These are phyloP conservation scores for Sceloporus undulatus DNA, from an alignment of 2,113 vertebrate genomes.

Conservation along the genomic window DNA sequence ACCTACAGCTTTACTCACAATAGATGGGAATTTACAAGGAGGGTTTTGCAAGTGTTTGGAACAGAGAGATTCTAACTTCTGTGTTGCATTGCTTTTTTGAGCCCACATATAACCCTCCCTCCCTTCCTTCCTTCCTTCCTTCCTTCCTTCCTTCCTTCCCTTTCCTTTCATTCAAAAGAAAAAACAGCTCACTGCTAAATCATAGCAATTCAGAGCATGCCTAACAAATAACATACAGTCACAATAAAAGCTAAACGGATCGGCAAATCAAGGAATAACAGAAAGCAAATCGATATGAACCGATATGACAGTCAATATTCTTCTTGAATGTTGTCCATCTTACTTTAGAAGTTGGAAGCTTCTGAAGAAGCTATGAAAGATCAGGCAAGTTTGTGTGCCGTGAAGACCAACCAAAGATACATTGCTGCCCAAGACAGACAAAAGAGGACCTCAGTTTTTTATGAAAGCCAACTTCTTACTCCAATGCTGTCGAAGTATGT, in stretches of 20 bases:
- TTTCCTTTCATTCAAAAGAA: too few relatives aligned
- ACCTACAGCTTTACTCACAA: not conserved
- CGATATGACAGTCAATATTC: too few relatives aligned
- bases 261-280: not conserved
- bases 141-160: not conserved
- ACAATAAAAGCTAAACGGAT: not conserved
- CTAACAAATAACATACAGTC: not conserved
- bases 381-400: not conserved
- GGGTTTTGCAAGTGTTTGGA: not conserved
- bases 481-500: too few relatives aligned
- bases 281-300: not conserved
- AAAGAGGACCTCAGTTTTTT: not conserved
- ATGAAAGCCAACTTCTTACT: too few relatives aligned
- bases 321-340: too few relatives aligned
- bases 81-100: not conserved
- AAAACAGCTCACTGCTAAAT: too few relatives aligned
- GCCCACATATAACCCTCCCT: not conserved
- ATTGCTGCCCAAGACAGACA: not conserved
- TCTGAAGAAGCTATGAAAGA: not conserved
- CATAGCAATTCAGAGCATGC: too few relatives aligned
- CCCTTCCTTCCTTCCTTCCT: not conserved
- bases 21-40: not conserved
- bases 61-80: not conserved
- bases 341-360: not conserved
- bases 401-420: not conserved